Base-by-base conservation (phyloP, 1,140 invertebrate species). In the Rhagoletis pomonella region DNA sequence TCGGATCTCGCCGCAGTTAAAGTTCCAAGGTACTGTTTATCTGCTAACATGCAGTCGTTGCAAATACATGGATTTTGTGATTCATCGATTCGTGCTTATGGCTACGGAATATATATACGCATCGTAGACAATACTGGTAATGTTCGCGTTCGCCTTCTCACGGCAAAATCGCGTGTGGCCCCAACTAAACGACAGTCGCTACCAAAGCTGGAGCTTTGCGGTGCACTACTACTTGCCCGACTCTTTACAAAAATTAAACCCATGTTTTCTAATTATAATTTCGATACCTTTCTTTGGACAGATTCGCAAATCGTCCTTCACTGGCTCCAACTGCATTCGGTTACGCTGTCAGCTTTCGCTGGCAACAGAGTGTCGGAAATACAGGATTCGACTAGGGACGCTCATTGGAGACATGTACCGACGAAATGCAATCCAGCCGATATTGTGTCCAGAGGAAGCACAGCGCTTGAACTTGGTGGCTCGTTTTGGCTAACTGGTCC, bases 291-390 rank as follows among this genome's bases (percentile, higher is more conserved):
- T 59, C 84, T 87, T 55, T 87, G 62, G 60, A 67, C 47, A 65
- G n/a, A 65, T 65, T 65, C 64, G 9, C 64, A 65, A 29, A 65
- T 65, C 0, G 0, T 87, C 5, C n/a, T 65, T 6, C 19, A 17
- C 5, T 65, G n/a, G n/a, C 64, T 65, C 5, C 17, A 29, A 29
- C 12, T 65, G n/a, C 64, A 65, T 29, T 65, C n/a, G 19, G 67
- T 19, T 4, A 85, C 47, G 62, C 88, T 87, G 6, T 90, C 90
- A 59, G 89, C 89, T 19, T 87, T 65, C 17, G 64, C 29, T 29
- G 64, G 64, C 12, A 65, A 65, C 9, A 29, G 64, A 65, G 64
- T 65, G 9, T 65, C 19, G n/a, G 64, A 65, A 65, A 65, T 65
- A 17, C 64, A 65, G 17, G 64, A 65, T 4, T 29, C 29, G 19